Base-by-base conservation (phyloP, 2,888 invertebrate species). In the Entomobrya proxima region DNA sequence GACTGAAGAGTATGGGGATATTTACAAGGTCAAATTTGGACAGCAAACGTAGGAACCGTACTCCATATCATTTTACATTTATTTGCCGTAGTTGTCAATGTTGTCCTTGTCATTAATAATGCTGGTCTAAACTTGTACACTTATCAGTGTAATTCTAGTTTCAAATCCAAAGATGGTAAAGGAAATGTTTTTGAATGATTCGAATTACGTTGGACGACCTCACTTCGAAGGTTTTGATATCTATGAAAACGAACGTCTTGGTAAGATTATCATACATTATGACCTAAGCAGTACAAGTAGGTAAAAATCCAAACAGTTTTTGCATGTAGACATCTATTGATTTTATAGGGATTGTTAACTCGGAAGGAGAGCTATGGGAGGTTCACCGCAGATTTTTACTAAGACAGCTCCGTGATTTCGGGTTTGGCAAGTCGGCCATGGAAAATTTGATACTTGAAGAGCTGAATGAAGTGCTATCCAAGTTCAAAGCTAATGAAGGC, bases 351-450 rank as follows among this genome's bases (percentile, higher is more conserved):
- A 77, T 84, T 24, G 47, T 77, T 11, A 84, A 76, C 30, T 52
- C 77, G 0, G 83, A 84, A 35, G 83, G 78, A 1, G 72, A 77
- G n/a, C 11, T 69, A 1, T 84, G 84, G 84, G 84, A 84, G 35
- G 58, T 58, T 40, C 84, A 84, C 18, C 52, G 84, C 0, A 2
- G 85, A 2, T 85, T 85, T 79, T 64, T 74, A 30, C 18, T 78
- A 24, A 5, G 85, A 35, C 78, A 85, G n/a, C 64, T 85, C 11
- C 52, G 85, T 18, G 88, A 88, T 52, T 88, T 88, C 78, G 88
- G 87, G n/a, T 88, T 88, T 61, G 88, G 88, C 9, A 87, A 87
- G 30, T 84, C 86, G 7, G 61, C 50, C 2, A 86, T 87, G 88
- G 86, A 88, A 64, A 11, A 32, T 21, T 40, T 88, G 44, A 86